A percentile compares a stretch with the other conserved stretches of the same genome.
Conservation (phyloP, 2,888 invertebrate species). For the Epinotia bilunana region DNA sequence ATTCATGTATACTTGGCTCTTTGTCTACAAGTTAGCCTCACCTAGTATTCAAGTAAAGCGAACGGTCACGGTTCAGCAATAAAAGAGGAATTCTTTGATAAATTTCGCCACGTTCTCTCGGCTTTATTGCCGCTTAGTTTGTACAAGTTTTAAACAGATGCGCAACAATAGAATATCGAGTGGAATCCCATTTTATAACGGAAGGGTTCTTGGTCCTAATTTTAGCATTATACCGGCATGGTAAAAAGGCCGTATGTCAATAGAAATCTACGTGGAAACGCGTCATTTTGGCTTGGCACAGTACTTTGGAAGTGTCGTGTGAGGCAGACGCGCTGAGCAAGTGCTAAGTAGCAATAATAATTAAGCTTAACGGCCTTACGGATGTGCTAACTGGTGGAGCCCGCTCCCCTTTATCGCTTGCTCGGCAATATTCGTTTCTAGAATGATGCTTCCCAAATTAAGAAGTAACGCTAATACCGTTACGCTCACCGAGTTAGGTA, state of each 20-base stretch:
- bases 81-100: constrained; percentile 25
- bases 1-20: constrained; percentile 5
- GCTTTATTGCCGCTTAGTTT: background rate
- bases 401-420: constrained; percentile 74
- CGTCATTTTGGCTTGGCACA: background rate
- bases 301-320: constrained; percentile 52
- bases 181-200: constrained; percentile 19
- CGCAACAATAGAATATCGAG: constrained; percentile 19
- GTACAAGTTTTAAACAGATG: background rate
- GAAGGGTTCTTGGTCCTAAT: constrained; percentile 26
- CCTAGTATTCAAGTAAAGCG: constrained; percentile 8
- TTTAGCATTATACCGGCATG: constrained; percentile 45
- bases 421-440: constrained; percentile 75
- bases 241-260: background rate
- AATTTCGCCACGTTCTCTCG: constrained; percentile 4
- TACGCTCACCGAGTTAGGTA: constrained; percentile 49
- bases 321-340: constrained; percentile 54
- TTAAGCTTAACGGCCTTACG: constrained; percentile 75
- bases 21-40: constrained; percentile 4
- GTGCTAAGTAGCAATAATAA: constrained; percentile 75
- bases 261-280: background rate
- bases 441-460: constrained; percentile 68
- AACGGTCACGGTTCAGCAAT: constrained; percentile 18
- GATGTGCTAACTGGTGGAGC: constrained; percentile 76
- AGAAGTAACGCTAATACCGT: constrained; percentile 71